Conservation (phyloP, 2,888 invertebrate species). For the Bembecia ichneumoniformis region DNA sequence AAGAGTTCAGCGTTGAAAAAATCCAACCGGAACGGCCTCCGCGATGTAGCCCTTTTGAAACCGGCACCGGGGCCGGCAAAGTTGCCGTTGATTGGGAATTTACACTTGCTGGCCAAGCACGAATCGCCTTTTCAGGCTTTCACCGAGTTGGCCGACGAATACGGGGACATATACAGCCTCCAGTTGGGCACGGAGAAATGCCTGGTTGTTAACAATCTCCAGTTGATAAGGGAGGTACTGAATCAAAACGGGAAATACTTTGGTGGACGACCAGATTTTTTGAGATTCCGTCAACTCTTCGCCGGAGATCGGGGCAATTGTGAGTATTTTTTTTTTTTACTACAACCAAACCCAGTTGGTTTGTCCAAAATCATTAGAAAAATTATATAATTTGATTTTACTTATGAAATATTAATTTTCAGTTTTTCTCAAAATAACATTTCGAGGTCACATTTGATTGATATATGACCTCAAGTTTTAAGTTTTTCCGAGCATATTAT, state of each 20-base stretch:
- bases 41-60: constrained; percentile 25
- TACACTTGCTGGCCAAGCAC: constrained; percentile 76
- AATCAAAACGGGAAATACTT: constrained; percentile 86
- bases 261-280: constrained; percentile 86
- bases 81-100: constrained; percentile 78
- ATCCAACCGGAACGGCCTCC: constrained; percentile 29
- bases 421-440: too few relatives aligned
- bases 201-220: constrained; percentile 81
- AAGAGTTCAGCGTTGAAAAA: constrained; percentile 29
- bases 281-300: constrained; percentile 85
- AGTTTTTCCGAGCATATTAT: too few relatives aligned
- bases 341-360: too few relatives aligned
- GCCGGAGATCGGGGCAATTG: constrained; percentile 89
- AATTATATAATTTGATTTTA: neutral
- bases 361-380: too few relatives aligned
- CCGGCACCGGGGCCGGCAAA: constrained; percentile 77
- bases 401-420: too few relatives aligned
- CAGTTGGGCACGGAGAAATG: constrained; percentile 78
- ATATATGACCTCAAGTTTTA: too few relatives aligned
- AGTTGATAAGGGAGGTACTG: constrained; percentile 80
- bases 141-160: constrained; percentile 76
- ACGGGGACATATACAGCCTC: constrained; percentile 81
- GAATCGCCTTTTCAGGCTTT: constrained; percentile 82
- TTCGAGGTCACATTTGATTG: too few relatives aligned
- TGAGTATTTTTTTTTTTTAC: constrained; percentile 68